These are phyloP conservation scores for Neostethus bicornis DNA, from an alignment of 2,797 vertebrate genomes.

Conservation along the genomic window DNA sequence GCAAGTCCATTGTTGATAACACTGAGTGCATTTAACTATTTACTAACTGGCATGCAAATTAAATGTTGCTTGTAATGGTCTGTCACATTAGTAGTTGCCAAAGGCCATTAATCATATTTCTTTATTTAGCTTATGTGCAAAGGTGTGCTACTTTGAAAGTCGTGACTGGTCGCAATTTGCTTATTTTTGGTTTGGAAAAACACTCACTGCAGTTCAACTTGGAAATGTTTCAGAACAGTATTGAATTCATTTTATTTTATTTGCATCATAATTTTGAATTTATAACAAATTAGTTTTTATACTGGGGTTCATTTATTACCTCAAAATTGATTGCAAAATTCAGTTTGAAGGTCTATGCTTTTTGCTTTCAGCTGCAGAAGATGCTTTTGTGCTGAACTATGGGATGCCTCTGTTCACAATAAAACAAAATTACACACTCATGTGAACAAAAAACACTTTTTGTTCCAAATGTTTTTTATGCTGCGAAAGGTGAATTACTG, in stretches of 20 bases:
- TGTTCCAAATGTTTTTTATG: too few species aligned
- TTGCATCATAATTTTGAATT: constrained; percentile 12
- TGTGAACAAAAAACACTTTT: too few species aligned
- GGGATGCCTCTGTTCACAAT: too few species aligned
- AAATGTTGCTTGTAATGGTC: constrained; percentile 23
- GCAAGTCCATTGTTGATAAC: constrained; percentile 38
- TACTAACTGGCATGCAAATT: constrained; percentile 4
- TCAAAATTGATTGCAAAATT: constrained; percentile 22
- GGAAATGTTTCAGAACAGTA: constrained; percentile 9
- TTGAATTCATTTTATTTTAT: constrained; percentile 14
- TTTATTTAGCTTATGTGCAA: constrained; percentile 6
- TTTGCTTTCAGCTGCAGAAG: too few species aligned
- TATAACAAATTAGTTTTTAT: constrained; percentile 6
- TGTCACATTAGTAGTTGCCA: constrained; percentile 17
- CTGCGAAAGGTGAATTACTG: too few species aligned
- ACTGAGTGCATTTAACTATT: constrained; percentile 41
- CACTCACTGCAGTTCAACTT: constrained; percentile 6
- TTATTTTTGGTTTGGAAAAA: neutral
- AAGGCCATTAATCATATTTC: constrained; percentile 11
- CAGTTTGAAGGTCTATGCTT: neutral
- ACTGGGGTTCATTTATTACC: constrained; percentile 18
- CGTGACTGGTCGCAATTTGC: constrained; percentile 17
- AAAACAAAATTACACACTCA: too few species aligned
- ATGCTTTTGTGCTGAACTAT: too few species aligned
- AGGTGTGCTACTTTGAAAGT: constrained; percentile 14